Evolutionary conservation across 2,113 vertebrate genomes (phyloP).

Genomic region (Corydoras sp.): DNA sequence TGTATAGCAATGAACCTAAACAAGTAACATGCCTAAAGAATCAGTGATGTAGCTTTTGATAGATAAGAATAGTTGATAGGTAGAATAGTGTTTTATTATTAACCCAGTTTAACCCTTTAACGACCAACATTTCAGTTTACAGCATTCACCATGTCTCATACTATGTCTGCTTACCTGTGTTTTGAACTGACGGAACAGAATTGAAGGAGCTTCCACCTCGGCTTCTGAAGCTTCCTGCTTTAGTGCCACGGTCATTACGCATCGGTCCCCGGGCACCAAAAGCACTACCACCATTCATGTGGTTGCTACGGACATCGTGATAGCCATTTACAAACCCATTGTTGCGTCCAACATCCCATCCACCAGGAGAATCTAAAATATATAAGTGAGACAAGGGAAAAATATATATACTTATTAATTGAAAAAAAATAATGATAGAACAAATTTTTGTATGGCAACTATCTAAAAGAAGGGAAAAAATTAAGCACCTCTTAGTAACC

Average conservation of each 20-base stretch:
- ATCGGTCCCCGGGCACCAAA: constrained; percentile 63
- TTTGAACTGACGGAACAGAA: constrained; percentile 61
- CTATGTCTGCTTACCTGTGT: constrained; percentile 28
- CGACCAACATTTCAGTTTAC: not conserved
- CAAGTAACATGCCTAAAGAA: no score
- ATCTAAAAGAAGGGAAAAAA: no score
- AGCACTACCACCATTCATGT: constrained; percentile 59
- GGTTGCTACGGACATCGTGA: constrained; percentile 62
- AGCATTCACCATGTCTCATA: not conserved
- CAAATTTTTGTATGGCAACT: no score
- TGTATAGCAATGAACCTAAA: no score
- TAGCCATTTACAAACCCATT: constrained; percentile 74
- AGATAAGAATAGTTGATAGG: no score
- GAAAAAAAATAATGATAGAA: no score
- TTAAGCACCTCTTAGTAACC: no score
- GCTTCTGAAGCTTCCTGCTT: constrained; percentile 60
- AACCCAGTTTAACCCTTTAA: no score
- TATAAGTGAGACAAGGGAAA: no score
- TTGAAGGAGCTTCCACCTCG: constrained; percentile 60
- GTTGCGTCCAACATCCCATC: constrained; percentile 64
- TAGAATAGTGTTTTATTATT: no score
- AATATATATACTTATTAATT: no score
- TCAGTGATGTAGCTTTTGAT: no score
- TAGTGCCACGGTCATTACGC: constrained; percentile 65
- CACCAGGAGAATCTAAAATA: constrained; percentile 54